A percentile compares a stretch with the other conserved stretches of the same genome.
These are phyloP conservation scores for Drosophila azteca DNA, from an alignment of 1,140 invertebrate species.

Conservation along the genomic window DNA sequence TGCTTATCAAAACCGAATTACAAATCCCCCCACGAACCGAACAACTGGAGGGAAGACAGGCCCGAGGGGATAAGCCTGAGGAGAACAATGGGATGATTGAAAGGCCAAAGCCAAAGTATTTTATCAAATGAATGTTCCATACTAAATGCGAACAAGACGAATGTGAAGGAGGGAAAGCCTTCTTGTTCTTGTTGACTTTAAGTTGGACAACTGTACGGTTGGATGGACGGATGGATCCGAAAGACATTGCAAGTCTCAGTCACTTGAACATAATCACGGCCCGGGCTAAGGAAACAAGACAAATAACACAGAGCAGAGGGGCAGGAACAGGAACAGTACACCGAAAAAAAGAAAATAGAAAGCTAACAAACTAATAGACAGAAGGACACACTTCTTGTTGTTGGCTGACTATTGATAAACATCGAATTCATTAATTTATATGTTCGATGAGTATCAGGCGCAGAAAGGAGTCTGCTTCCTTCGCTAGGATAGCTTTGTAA, in stretches of 20 bases:
- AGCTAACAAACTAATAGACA: conserved; percentile 75
- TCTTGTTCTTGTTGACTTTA: conserved; percentile 62
- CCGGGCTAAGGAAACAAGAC: background rate
- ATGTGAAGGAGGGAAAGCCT: conserved; percentile 26
- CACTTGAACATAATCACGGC: conserved; percentile 78
- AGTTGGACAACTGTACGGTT: conserved; percentile 51
- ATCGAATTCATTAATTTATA: conserved; percentile 82
- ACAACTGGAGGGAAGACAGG: conserved; percentile 9
- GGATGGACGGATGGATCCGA: conserved; percentile 4
- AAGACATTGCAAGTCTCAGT: conserved; percentile 52
- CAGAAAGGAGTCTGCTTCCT: conserved; percentile 57
- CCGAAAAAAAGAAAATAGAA: conserved; percentile 43
- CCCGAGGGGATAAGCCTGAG: conserved; percentile 48
- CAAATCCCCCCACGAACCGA: conserved; percentile 54
- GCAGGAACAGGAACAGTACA: conserved; percentile 16
- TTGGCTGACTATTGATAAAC: conserved; percentile 70
- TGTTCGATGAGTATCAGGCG: conserved; percentile 70
- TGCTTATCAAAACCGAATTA: conserved; percentile 76
- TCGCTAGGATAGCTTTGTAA: conserved; percentile 73
- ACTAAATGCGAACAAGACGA: conserved; percentile 61
- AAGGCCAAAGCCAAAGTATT: conserved; percentile 63
- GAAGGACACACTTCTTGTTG: conserved; percentile 35
- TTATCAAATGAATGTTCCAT: conserved; percentile 74
- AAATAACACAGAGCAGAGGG: background rate
- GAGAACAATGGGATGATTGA: conserved; percentile 73